Evolutionary conservation across 2,888 invertebrate genomes (phyloP).

Genomic region (Andrena fulva): DNA sequence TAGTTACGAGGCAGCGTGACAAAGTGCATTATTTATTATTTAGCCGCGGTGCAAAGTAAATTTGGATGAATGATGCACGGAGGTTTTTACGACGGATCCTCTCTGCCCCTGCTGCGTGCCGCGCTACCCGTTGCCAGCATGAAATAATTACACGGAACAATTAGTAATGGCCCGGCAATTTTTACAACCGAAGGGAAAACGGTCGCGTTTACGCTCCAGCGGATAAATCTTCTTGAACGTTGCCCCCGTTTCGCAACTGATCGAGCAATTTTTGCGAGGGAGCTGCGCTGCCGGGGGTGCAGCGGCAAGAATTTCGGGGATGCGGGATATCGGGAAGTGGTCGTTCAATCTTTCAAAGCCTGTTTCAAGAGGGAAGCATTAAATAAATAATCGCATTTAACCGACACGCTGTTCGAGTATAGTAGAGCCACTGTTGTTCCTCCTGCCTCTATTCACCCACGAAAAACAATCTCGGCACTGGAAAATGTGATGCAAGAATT

Average conservation of each 20-base stretch:
- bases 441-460: background rate
- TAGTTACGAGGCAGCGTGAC: constrained; percentile 51
- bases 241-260: constrained; percentile 32
- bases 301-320: no score
- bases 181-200: constrained; percentile 49
- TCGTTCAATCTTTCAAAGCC: no score
- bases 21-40: constrained; percentile 63
- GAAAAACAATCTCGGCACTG: background rate
- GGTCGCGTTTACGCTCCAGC: constrained; percentile 25
- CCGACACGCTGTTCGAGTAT: no score
- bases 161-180: constrained; percentile 56
- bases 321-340: no score
- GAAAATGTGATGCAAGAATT: background rate
- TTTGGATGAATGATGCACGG: constrained; percentile 59
- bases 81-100: constrained; percentile 58
- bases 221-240: constrained; percentile 49
- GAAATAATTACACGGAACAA: constrained; percentile 58
- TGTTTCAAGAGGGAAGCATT: no score
- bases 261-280: constrained; percentile 11
- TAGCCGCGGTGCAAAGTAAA: constrained; percentile 61
- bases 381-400: no score
- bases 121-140: constrained; percentile 48
- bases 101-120: constrained; percentile 20
- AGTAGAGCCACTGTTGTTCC: no score
- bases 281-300: no score